Percentiles rank a stretch among this genome's conserved stretches.
phyloP scores from a whole-genome alignment of 2,797 vertebrate species.

The Gila robusta region DNA sequence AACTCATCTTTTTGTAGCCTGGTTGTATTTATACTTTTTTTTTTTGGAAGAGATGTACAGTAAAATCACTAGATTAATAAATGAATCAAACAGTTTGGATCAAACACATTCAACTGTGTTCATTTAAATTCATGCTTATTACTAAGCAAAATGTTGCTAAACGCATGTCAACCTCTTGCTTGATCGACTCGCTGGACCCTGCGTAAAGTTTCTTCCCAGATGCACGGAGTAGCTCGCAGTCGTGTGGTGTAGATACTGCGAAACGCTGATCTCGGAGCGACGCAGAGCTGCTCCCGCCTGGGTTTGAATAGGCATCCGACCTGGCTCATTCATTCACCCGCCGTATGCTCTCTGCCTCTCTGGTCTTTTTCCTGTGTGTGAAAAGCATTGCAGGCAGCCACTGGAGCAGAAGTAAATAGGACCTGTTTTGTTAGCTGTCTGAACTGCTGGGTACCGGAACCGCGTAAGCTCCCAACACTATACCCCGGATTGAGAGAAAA shows the following conservation, averaged over 20 bases:
- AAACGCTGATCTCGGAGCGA: constrained; percentile 67
- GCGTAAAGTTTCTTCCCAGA: constrained; percentile 33
- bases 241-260: constrained; percentile 23
- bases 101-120: constrained; percentile 1
- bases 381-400: constrained; percentile 92
- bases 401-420: constrained; percentile 88
- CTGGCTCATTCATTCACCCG: constrained; percentile 83
- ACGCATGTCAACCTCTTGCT: not conserved
- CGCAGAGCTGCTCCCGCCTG: constrained; percentile 65
- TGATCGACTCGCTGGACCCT: not conserved
- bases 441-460: constrained; percentile 93
- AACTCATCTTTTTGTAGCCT: constrained; percentile 63
- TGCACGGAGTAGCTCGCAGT: not conserved
- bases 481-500: constrained; percentile 88
- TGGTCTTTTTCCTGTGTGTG: constrained; percentile 85
- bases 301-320: constrained; percentile 76
- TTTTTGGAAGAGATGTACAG: constrained; percentile 54
- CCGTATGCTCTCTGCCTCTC: constrained; percentile 74
- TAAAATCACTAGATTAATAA: constrained; percentile 56
- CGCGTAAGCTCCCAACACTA: constrained; percentile 90
- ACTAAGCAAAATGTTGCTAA: not conserved
- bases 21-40: constrained; percentile 55
- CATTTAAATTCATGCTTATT: constrained; percentile 1
- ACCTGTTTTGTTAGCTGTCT: constrained; percentile 94
- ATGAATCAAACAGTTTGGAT: constrained; percentile 53